These are phyloP conservation scores for Lycodopsis pacificus DNA, from an alignment of 2,797 vertebrate genomes.

Conservation along the genomic window DNA sequence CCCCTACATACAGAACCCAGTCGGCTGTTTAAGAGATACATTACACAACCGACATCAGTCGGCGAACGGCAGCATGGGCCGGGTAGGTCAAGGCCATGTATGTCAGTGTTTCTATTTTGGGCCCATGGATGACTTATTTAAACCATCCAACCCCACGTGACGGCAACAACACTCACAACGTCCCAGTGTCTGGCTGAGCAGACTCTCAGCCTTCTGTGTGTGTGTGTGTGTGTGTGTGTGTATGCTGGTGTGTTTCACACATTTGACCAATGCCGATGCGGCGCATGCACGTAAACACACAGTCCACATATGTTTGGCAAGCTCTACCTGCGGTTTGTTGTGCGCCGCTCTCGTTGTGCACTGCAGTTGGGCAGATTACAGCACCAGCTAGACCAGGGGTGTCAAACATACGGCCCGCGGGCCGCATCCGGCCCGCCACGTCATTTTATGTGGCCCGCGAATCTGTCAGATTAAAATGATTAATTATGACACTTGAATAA, in stretches of 20 bases:
- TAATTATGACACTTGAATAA: too few relatives aligned
- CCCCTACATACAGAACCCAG: constrained; percentile 4
- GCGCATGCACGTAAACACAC: neutral
- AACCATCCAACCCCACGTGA: constrained; percentile 66
- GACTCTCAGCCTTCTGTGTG: constrained; percentile 48
- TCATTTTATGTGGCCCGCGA: too few relatives aligned
- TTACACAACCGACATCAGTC: constrained; percentile 43
- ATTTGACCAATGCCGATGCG: neutral
- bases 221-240: constrained; percentile 33
- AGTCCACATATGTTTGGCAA: neutral
- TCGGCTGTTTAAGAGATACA: constrained; percentile 28
- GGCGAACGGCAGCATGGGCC: constrained; percentile 32
- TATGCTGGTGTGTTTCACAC: constrained; percentile 29
- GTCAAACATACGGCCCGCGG: too few relatives aligned
- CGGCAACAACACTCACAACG: constrained; percentile 61
- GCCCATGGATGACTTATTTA: constrained; percentile 81
- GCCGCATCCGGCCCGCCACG: too few relatives aligned
- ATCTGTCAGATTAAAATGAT: too few relatives aligned
- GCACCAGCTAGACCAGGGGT: neutral
- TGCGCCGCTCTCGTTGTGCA: neutral
- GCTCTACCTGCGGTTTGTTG: constrained; percentile 17
- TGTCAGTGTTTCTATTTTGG: constrained; percentile 76
- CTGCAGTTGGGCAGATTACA: constrained; percentile 24
- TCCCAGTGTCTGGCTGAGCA: constrained; percentile 59
- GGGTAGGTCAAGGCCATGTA: constrained; percentile 64